Conservation (phyloP, 1,140 invertebrate species). For the Varroa destructor region DNA sequence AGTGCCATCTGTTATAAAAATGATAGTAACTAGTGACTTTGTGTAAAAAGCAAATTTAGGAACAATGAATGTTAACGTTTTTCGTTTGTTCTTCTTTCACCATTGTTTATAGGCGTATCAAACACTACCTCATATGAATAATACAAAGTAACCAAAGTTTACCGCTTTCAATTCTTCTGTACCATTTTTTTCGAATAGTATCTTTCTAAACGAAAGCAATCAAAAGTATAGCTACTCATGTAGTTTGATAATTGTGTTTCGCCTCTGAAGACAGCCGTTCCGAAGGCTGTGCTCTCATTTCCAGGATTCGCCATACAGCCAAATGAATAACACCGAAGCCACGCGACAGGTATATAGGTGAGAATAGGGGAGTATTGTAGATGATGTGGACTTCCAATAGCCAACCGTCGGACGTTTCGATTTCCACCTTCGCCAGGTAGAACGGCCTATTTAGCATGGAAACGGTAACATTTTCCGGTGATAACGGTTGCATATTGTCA, state of each 20-base stretch:
- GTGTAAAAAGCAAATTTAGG: too few species aligned
- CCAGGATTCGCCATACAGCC: conserved; percentile 3
- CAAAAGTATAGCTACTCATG: neutral
- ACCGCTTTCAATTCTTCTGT: too few species aligned
- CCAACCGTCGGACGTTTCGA: neutral
- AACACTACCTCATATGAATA: too few species aligned
- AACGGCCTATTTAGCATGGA: neutral
- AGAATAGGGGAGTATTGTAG: neutral
- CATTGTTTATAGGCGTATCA: too few species aligned
- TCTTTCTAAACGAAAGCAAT: too few species aligned
- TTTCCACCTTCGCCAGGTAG: neutral
- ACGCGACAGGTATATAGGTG: conserved; percentile 1
- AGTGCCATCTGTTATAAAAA: neutral
- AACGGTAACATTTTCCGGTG: too few species aligned
- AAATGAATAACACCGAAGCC: conserved; percentile 11
- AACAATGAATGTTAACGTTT: too few species aligned
- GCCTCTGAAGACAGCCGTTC: neutral
- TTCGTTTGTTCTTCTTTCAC: too few species aligned
- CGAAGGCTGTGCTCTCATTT: conserved; percentile 11
- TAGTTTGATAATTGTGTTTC: neutral
- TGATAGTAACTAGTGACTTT: too few species aligned
- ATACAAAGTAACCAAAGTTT: too few species aligned
- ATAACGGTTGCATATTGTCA: too few species aligned
- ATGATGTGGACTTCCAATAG: neutral
- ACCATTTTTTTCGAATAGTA: too few species aligned